These are phyloP conservation scores for Monochamus saltuarius DNA, from an alignment of 1,140 invertebrate species.

Conservation along the genomic window DNA sequence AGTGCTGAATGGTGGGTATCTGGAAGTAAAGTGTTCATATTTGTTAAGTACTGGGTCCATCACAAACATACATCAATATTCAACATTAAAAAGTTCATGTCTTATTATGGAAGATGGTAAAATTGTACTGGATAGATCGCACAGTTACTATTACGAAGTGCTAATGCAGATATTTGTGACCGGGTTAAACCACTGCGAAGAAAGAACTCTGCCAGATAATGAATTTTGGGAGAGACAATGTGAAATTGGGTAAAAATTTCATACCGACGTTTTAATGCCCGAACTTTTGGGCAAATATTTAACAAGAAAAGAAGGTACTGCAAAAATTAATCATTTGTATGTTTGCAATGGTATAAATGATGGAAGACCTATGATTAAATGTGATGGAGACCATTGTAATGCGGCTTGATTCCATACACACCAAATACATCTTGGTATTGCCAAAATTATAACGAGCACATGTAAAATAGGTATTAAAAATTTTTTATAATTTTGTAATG, in stretches of 20 bases:
- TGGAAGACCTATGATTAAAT: conserved; percentile 6
- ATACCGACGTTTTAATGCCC: conserved; percentile 13
- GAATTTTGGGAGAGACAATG: conserved; percentile 5
- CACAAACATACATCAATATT: too few species aligned
- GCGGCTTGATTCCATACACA: too few species aligned
- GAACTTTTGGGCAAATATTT: conserved; percentile 14
- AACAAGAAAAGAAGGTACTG: conserved; percentile 10
- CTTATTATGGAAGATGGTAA: neutral
- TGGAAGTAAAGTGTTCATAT: conserved; percentile 12
- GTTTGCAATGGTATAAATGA: conserved; percentile 16
- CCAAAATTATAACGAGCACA: too few species aligned
- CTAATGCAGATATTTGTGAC: conserved; percentile 1
- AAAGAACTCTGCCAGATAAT: neutral
- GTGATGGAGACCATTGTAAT: too few species aligned
- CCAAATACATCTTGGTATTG: too few species aligned
- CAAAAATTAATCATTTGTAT: conserved; percentile 10
- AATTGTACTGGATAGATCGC: neutral
- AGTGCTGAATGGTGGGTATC: conserved; percentile 7
- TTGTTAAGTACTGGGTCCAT: too few species aligned
- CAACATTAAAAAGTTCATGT: conserved; percentile 1
- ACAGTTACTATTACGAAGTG: conserved; percentile 6
- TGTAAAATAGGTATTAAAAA: too few species aligned
- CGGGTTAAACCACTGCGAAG: neutral
- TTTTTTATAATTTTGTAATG: too few species aligned
- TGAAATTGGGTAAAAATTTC: neutral